Evolutionary conservation across 2,797 vertebrate species (phyloP), one percentile per base, ranked within the genome.

Genomic region (Cirrhinus mrigala): DNA sequence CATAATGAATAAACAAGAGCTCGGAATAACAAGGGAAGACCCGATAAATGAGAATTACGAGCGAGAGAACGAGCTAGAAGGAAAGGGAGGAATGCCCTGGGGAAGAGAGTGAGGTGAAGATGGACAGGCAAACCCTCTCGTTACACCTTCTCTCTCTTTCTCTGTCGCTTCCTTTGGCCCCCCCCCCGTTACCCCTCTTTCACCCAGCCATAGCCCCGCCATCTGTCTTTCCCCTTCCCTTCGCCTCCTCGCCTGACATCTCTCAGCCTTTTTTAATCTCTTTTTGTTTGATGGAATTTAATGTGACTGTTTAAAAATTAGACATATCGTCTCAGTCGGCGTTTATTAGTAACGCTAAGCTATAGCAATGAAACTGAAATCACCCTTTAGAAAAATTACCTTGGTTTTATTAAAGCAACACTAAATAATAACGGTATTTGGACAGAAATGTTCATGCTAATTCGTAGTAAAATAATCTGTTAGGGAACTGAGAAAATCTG

Each of bases 61-160:
- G 66, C 22, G 46, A 73, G 82, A 82, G 70, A 69, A 37, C 16
- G 46, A 46, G 81, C 54, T 44, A 60, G 48, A 52, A 54, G 87
- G 88, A 88, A 89, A 88, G 88, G 81, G 89, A 86, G 86, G 85
- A 58, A 84, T 75, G 60, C 86, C 84, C 82, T 3, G 3, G 82
- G 50, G 84, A 70, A 76, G 64, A 87, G 85, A 29, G 37, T n/a
- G 78, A 79, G 74, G 76, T 48, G 54, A 73, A 68, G 75, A 86
- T 83, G 60, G 18, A 82, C 88, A 92, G 90, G 88, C 91, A 91
- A 92, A 91, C 81, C 10, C 9, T 46, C 76, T 84, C 71, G 22
- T 62, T 87, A 82, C 20, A 85, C 69, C 74, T 83, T 78, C 69
- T 77, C 54, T 69, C 83, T 81, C 62, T 40, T 44, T 66, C 82